Base-by-base conservation (phyloP, 2,797 vertebrate genomes). In the Cossypha polioptera region DNA sequence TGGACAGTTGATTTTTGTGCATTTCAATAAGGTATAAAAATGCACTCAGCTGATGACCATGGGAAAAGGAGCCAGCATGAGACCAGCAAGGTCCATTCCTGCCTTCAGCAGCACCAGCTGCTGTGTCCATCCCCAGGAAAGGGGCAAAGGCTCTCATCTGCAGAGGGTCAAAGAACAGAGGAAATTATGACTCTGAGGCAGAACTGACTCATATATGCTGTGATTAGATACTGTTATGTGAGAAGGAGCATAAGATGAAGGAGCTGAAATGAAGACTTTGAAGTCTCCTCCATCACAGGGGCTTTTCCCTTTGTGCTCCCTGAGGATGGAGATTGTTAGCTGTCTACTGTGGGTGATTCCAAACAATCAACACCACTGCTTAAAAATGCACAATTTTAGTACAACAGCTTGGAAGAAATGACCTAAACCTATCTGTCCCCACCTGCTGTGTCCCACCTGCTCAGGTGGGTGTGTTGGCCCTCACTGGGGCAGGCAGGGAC, bases 131-230 rank as follows among this genome's bases (percentile, higher is more conserved):
- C 38, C 79, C 80, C 43, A 61, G 82, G 58, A 67, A 88, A 73
- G 94, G 77, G 35, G 82, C 78, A 53, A 29, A 40, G 38, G 67
- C 20, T 79, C 62, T 88, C 61, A 35, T 77, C 90, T 95, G 63
- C 83, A 94, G 74, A 87, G 87, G 42, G 35, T 54, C 95, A 72
- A 65, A 82, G 82, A 92, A 86, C 51, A 90, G 82, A 59, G 90
- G 87, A 75, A 83, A 79, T 29, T 2, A 58, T 53, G 95, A 67
- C 65, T 79, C 61, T 6, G 81, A 87, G 54, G 74, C 45, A 79
- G 61, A 51, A 67, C 20, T 42, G 53, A 25, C 35, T 77, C 6
- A 8, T 17, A 19, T 9, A 1, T 7, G 22, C 59, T 59, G 48
- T 36, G 51, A 62, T 62, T 36, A 51, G 51, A 31, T 15, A 4